Percentiles rank a stretch among this genome's conserved stretches.
These are phyloP conservation scores for Crocidura indochinensis DNA, from an alignment of 2,797 vertebrate genomes.

Conservation along the genomic window DNA sequence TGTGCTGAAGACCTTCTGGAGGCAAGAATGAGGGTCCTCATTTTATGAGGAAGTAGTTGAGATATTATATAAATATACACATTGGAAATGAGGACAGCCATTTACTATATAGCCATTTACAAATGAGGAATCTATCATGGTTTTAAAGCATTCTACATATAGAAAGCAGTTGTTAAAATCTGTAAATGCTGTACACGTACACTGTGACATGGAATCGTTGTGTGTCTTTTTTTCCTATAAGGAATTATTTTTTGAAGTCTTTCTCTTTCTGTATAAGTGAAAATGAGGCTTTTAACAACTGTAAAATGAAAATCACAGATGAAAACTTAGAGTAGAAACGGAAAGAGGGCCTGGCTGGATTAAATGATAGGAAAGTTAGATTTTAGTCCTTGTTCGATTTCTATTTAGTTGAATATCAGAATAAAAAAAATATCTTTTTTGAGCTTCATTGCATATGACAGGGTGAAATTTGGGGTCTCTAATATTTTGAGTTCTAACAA, in stretches of 20 bases:
- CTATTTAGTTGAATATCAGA: background rate
- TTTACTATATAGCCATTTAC: background rate
- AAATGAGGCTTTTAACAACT: slow-evolving; percentile 39
- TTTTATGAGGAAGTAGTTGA: background rate
- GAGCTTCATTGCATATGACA: background rate
- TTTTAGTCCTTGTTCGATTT: background rate
- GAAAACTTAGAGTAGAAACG: slow-evolving; percentile 37
- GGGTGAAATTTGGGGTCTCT: background rate
- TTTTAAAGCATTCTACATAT: slow-evolving; percentile 56
- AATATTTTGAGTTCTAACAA: slow-evolving; percentile 9
- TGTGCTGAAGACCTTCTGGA: slow-evolving; percentile 33
- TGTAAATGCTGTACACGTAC: slow-evolving; percentile 27
- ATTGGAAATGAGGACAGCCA: background rate
- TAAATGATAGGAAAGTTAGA: background rate
- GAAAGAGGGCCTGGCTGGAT: background rate
- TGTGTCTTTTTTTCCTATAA: slow-evolving; percentile 67
- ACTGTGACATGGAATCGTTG: slow-evolving; percentile 47
- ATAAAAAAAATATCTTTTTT: slow-evolving; percentile 5
- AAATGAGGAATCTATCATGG: slow-evolving; percentile 24
- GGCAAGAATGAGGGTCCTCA: background rate
- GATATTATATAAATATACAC: background rate
- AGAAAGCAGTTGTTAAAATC: slow-evolving; percentile 63
- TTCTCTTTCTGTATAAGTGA: slow-evolving; percentile 44
- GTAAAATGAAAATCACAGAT: slow-evolving; percentile 51
- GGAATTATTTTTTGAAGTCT: slow-evolving; percentile 47